Evolutionary conservation across 2,113 vertebrate species (phyloP), one percentile per base, ranked within the genome.

Genomic region (Nothobranchius furzeri): DNA sequence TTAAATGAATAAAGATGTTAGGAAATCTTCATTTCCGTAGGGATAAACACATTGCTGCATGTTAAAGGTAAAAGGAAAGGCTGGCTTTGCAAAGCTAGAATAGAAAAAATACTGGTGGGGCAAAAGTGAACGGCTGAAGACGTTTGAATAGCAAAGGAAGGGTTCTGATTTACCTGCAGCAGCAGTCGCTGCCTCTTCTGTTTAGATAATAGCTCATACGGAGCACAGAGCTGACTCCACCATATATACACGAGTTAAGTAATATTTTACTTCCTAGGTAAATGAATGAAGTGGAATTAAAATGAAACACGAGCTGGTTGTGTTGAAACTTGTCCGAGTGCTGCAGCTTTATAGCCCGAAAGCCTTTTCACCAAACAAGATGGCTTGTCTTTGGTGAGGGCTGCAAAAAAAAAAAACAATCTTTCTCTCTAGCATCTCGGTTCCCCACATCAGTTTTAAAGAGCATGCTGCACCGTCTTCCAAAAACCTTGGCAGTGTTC

Each of bases 1-100:
- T 91, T 87, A 88, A 87, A 87, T 79, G 82, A 88, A 84, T 83
- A 78, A 87, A 86, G 87, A 85, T 84, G 75, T 83, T 75, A 87
- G 75, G 67, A 83, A 88, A 63, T 73, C 79, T 87, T 88, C 63
- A 82, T 85, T 91, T 89, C 79, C 62, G 47, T 64, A 64, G 83
- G 82, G 84, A 86, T 84, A 82, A 89, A 87, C 78, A 84, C 81
- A 73, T 76, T 70, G 73, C 78, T 66, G 76, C 68, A 68, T 58
- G 52, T 70, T 73, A 78, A 76, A 85, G 61, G 81, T 76, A 82
- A 60, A 64, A 83, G 70, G 75, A 71, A 72, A 70, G 51, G 68
- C 57, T 70, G 78, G 54, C 68, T 82, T 85, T 84, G 60, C 78
- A 68, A 61, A 62, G 62, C 70, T 53, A 78, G 65, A 89, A 84